Base-by-base conservation (phyloP, 2,113 vertebrate genomes). In the Cochlearius cochlearius region DNA sequence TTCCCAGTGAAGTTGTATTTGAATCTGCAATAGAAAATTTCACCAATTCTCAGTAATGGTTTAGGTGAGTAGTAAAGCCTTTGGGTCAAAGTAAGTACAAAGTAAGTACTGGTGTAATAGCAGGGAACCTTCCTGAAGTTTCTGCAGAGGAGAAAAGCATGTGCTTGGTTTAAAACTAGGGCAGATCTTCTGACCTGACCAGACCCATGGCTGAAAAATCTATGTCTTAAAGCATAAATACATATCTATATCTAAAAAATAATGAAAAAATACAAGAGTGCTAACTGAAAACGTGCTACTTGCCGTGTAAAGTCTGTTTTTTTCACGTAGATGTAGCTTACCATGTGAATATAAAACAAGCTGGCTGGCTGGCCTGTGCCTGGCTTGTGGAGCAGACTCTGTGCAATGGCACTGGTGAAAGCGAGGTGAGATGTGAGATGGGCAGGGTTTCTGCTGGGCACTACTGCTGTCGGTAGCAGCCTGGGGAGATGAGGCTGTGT, bases 331-430 rank as follows among this genome's bases (percentile, higher is more conserved):
- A 14, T 27, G 36, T 73, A 25, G 39, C n/a, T 81, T 62, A 38
- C 30, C 26, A 32, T 0, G 0, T 38, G 49, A 68, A 26, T 15
- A 8, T 29, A 22, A 58, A 69, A 21, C 13, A 41, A 19, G 29
- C 2, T 2, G 5, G 2, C 22, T 83, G 50, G 14, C 23, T 79
- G 30, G 30, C 36, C 41, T 0, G 0, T 38, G 49, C 34, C 15
- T 62, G 62, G 25, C 53, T 50, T 0, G 0, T 41, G 53, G 26
- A 55, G 29, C 49, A 68, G 73, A 10, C 36, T 74, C 39, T 6
- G 25, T 25, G 34, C 3, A 3, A 11, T 5, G 12, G 43, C 38
- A 18, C n/a, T 13, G 27, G 11, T 49, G 45, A 73, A 69, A 73
- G 41, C 4, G 9, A 66, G 17, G 20, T 50, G 10, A 85, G 36